phyloP scores from a whole-genome alignment of 2,888 invertebrate species.

The Acleris sparsana region DNA sequence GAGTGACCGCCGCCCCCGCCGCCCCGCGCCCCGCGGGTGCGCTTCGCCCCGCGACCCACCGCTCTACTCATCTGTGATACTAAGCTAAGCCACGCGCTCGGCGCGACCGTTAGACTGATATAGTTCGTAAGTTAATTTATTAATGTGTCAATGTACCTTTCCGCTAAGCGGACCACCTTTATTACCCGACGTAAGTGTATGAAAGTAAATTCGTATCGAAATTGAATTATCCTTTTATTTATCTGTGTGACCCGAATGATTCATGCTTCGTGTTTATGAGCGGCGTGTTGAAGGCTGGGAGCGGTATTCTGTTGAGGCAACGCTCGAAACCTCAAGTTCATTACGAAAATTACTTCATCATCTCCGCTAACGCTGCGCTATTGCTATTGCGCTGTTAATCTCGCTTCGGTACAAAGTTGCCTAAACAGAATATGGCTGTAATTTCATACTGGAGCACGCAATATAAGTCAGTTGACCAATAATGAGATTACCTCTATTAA shows the following conservation, averaged over 20 bases:
- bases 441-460: slow-evolving; percentile 12
- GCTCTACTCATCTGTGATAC: slow-evolving; percentile 83
- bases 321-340: slow-evolving; percentile 14
- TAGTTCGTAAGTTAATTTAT: slow-evolving; percentile 79
- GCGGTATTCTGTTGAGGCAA: slow-evolving; percentile 1
- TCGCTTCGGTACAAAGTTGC: slow-evolving; percentile 6
- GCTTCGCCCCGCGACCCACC: slow-evolving; percentile 76
- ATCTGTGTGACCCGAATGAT: slow-evolving; percentile 40
- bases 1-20: slow-evolving; percentile 74
- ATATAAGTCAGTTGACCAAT: slow-evolving; percentile 12
- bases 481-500: slow-evolving; percentile 8
- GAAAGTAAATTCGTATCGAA: slow-evolving; percentile 67
- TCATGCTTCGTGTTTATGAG: neutral
- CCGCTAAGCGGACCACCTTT: slow-evolving; percentile 79
- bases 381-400: slow-evolving; percentile 12
- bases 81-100: slow-evolving; percentile 79
- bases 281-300: slow-evolving; percentile 5
- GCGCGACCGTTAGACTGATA: slow-evolving; percentile 82
- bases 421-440: slow-evolving; percentile 10
- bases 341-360: slow-evolving; percentile 11
- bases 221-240: slow-evolving; percentile 60
- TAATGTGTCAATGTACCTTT: slow-evolving; percentile 81
- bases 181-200: slow-evolving; percentile 76
- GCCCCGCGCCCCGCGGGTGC: slow-evolving; percentile 55
- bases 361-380: slow-evolving; percentile 4